These are phyloP conservation scores for Barypeithes pellucidus DNA, from an alignment of 2,888 invertebrate genomes.

Conservation along the genomic window DNA sequence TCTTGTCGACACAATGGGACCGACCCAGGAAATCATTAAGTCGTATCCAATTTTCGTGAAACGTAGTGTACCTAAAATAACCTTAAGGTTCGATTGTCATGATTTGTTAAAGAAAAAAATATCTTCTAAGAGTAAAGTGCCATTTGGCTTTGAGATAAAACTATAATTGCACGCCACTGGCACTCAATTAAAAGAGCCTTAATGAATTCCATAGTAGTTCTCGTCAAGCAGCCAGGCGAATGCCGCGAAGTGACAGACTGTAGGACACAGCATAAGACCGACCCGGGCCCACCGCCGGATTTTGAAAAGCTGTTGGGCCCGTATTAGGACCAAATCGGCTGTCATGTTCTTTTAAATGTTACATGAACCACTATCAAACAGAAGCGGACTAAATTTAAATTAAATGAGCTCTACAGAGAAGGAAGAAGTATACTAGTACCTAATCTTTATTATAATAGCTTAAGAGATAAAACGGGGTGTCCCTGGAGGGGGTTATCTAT, in stretches of 20 bases:
- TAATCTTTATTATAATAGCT: no score
- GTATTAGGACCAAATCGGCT: conserved; percentile 57
- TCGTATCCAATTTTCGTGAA: no score
- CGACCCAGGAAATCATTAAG: no score
- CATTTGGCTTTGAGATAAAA: not conserved
- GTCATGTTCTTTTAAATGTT: conserved; percentile 57
- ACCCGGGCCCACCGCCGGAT: conserved; percentile 34
- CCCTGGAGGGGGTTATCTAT: no score
- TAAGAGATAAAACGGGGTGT: no score
- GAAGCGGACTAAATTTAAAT: conserved; percentile 48
- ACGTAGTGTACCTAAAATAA: no score
- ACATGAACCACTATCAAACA: conserved; percentile 44
- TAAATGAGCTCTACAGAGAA: conserved; percentile 5
- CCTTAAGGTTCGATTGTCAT: no score
- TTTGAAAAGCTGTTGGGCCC: conserved; percentile 51
- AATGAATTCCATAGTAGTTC: conserved; percentile 49
- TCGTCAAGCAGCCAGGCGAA: conserved; percentile 50
- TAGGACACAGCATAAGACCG: conserved; percentile 45
- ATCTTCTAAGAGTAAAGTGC: no score
- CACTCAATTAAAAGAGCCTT: conserved; percentile 41
- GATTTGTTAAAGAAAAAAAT: no score
- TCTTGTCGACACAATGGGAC: no score
- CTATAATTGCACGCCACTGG: conserved; percentile 26
- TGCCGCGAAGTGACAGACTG: conserved; percentile 54
- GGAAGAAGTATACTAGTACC: not conserved